phyloP scores from a whole-genome alignment of 1,140 invertebrate species.

The Pseudomyrmex concolor region DNA sequence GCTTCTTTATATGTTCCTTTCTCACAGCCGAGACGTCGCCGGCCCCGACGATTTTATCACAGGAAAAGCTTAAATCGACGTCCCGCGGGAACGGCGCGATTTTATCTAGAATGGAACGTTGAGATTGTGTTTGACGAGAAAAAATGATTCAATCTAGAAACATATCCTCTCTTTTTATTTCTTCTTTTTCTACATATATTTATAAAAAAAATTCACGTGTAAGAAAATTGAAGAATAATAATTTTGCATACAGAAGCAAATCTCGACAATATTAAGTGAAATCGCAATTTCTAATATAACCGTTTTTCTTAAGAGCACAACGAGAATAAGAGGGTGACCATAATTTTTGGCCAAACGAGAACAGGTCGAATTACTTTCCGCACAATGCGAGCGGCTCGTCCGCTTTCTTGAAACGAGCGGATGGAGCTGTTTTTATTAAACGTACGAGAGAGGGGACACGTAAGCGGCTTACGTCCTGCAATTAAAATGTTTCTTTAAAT shows the following conservation, averaged over 20 bases:
- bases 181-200: no score
- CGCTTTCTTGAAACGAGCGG: constrained; percentile 66
- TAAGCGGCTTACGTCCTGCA: constrained; percentile 83
- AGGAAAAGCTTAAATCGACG: constrained; percentile 46
- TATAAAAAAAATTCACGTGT: no score
- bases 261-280: background rate
- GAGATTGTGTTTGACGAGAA: background rate
- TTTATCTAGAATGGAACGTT: constrained; percentile 13
- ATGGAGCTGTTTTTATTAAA: constrained; percentile 78
- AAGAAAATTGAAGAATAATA: background rate
- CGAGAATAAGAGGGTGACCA: constrained; percentile 12
- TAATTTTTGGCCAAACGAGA: constrained; percentile 52
- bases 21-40: constrained; percentile 36
- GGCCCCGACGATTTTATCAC: constrained; percentile 23
- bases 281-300: constrained; percentile 1
- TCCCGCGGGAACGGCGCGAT: constrained; percentile 22
- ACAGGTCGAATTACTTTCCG: constrained; percentile 69
- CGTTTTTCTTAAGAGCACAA: background rate
- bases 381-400: constrained; percentile 46
- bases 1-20: constrained; percentile 67
- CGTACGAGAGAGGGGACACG: constrained; percentile 74
- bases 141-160: background rate
- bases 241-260: background rate
- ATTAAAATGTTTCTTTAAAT: constrained; percentile 85
- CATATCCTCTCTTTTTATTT: background rate